Conservation (phyloP, 2,113 vertebrate genomes). For the Calonectris borealis region DNA sequence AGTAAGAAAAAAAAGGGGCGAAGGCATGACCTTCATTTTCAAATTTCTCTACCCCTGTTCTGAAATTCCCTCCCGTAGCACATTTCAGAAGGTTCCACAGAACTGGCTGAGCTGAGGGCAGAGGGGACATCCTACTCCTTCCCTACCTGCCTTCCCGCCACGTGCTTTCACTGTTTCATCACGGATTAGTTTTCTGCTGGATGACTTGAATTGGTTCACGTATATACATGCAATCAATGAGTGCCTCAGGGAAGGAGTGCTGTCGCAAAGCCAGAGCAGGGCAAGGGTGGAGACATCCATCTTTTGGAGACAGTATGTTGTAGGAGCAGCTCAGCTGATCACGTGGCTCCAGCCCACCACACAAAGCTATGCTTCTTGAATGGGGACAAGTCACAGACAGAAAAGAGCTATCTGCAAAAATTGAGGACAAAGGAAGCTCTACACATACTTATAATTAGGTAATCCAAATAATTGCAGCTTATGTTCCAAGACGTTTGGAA, state of each 20-base stretch:
- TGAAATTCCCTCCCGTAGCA: background rate
- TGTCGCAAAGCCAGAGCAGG: background rate
- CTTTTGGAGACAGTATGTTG: background rate
- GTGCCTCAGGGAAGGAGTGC: background rate
- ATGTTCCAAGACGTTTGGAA: background rate
- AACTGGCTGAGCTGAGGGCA: background rate
- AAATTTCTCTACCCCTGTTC: background rate
- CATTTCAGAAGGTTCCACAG: background rate
- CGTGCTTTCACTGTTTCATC: fast-evolving
- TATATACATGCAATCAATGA: background rate
- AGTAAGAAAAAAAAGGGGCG: background rate
- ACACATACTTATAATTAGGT: background rate
- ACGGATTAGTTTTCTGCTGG: background rate
- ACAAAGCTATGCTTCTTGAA: background rate
- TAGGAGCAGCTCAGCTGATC: background rate
- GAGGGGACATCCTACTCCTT: background rate
- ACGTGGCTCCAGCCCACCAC: background rate
- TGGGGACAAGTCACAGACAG: background rate
- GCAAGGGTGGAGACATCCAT: background rate
- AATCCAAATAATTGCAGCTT: background rate
- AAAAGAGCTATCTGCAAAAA: conserved; percentile 28
- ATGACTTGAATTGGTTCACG: background rate
- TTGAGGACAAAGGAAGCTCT: background rate
- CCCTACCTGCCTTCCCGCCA: background rate
- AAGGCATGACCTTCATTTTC: background rate